A percentile compares a stretch with the other conserved stretches of the same genome.
Evolutionary conservation across 2,113 vertebrate species (phyloP).

Genomic region (Corapipo altera): DNA sequence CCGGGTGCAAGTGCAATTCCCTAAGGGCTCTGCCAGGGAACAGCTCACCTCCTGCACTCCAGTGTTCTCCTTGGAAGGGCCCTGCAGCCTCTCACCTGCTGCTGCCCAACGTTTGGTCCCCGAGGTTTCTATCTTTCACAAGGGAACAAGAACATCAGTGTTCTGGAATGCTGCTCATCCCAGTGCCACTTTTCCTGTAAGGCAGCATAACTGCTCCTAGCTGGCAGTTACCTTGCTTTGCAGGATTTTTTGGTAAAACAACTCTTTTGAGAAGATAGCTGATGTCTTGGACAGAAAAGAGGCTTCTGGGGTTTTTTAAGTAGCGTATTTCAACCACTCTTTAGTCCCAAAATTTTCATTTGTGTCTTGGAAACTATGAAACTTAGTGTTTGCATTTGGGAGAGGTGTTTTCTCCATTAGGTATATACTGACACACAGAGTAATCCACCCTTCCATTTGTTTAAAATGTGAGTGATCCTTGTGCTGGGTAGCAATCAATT

Average conservation of each 20-base stretch:
- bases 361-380: not conserved
- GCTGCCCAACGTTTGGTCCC: not conserved
- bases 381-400: not conserved
- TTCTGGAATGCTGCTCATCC: not conserved
- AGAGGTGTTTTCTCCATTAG: not conserved
- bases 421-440: not conserved
- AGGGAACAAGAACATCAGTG: not conserved
- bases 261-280: conserved; percentile 28
- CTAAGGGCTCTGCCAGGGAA: not conserved
- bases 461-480: not conserved
- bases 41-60: not conserved
- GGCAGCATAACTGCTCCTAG: conserved; percentile 44
- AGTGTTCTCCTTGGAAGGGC: not conserved
- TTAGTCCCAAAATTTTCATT: not conserved
- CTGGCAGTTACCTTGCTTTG: conserved; percentile 44
- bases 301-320: not conserved
- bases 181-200: conserved; percentile 25
- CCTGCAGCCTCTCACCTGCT: not conserved
- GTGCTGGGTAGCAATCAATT: not conserved
- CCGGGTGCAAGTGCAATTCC: not conserved
- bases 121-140: not conserved
- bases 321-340: not conserved
- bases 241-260: conserved; percentile 55
- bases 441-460: not conserved
- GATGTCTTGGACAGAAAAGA: conserved; percentile 22